Base-by-base conservation (phyloP, 2,888 invertebrate species). In the Mesorhabditis belari region DNA sequence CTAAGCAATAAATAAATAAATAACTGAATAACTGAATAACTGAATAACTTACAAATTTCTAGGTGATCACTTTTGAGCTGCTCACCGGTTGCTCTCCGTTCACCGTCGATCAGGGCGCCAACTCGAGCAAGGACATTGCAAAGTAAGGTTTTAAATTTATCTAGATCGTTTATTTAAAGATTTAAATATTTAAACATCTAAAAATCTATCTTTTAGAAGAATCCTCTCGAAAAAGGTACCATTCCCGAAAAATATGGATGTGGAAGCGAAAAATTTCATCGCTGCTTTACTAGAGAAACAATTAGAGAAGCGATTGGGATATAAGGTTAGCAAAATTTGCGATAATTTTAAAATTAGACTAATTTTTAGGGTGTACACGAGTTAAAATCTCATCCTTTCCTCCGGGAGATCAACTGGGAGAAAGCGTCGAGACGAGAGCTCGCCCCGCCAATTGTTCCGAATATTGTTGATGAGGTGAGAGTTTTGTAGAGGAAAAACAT, bases 11-110 rank as follows among this genome's bases (percentile, higher is more conserved):
- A n/a, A n/a, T n/a, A n/a, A n/a, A n/a, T n/a, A n/a, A n/a, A n/a
- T n/a, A n/a, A n/a, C n/a, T n/a, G n/a, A n/a, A n/a, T n/a, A n/a
- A n/a, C n/a, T n/a, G n/a, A n/a, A n/a, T n/a, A n/a, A n/a, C n/a
- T n/a, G n/a, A n/a, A n/a, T 94, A 94, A 5, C 94, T n/a, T n/a
- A n/a, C n/a, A n/a, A 35, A 17, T 17, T 35, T 35, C n/a, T 35
- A 35, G 44, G 44, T 96, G 2, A 84, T 96, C 53, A 91, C 93
- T 0, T 96, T 94, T 85, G 95, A 96, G 84, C 87, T 96, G 51
- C 84, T 96, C 59, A 95, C 94, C 0, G 95, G 96, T 58, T 92
- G 93, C 5, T 94, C 94, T 0, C 96, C 96, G 3, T 96, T 96
- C 84, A 93, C 95, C 6, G 91, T 93, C 0, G 92, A 94, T 77